Percentiles rank a stretch among this genome's conserved stretches.
Conservation (phyloP, 1,140 invertebrate species). For the Archivesica marissinica region DNA sequence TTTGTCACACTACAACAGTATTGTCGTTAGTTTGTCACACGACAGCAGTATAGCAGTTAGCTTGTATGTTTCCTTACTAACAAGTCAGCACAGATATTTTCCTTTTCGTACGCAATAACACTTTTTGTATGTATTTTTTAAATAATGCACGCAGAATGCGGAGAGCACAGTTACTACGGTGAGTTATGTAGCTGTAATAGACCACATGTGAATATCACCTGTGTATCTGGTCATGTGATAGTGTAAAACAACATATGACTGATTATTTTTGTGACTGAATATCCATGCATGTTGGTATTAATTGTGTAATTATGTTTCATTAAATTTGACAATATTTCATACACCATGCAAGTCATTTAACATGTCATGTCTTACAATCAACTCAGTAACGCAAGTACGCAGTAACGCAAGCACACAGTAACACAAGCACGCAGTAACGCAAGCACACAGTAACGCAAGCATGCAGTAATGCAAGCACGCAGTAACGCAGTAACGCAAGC, state of each 20-base stretch:
- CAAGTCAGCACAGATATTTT: background rate
- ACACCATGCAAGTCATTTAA: no score
- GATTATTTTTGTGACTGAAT: slow-evolving; percentile 7
- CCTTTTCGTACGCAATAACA: background rate
- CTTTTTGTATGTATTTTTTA: slow-evolving; percentile 14
- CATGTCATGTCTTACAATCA: no score
- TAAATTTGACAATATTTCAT: no score
- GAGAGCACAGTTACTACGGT: slow-evolving; percentile 21
- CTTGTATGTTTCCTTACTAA: background rate
- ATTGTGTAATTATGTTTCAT: background rate
- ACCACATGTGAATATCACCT: background rate
- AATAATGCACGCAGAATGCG: slow-evolving; percentile 10
- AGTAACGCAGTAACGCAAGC: no score
- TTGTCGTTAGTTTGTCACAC: no score
- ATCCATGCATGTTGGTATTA: background rate
- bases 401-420: no score
- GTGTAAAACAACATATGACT: slow-evolving; percentile 6
- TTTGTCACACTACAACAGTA: no score
- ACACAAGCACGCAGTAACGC: no score
- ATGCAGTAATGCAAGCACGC: no score
- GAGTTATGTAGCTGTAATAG: background rate
- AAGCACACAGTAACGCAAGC: no score
- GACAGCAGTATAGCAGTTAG: background rate
- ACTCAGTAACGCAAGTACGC: no score
- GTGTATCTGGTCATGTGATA: slow-evolving; percentile 13